Evolutionary conservation across 2,113 vertebrate genomes (phyloP).

Genomic region (Poicephalus meyeri): DNA sequence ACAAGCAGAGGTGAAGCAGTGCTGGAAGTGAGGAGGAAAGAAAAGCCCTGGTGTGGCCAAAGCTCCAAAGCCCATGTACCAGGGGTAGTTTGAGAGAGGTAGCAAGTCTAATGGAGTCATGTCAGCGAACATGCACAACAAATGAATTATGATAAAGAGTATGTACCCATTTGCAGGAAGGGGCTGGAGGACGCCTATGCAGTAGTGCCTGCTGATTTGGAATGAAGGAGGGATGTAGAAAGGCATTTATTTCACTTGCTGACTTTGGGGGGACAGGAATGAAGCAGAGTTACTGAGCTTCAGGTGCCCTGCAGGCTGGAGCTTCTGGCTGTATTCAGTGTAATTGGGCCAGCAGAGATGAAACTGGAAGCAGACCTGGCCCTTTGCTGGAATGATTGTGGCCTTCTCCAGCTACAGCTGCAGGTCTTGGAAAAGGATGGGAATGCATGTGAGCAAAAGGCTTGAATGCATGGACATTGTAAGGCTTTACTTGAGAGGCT

Average conservation of each 20-base stretch:
- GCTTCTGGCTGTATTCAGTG: not conserved
- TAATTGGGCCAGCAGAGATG: not conserved
- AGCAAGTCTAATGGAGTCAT: not conserved
- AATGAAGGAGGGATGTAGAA: not conserved
- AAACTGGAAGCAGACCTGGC: not conserved
- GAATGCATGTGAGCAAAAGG: not conserved
- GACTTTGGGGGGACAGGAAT: not conserved
- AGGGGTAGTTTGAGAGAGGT: not conserved
- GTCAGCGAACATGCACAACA: not conserved
- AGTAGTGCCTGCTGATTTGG: not conserved
- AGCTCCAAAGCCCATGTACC: not conserved
- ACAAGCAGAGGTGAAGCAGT: not conserved
- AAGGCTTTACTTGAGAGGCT: not conserved
- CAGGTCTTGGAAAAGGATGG: not conserved
- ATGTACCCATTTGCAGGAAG: not conserved
- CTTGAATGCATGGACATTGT: not conserved
- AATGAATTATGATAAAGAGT: not conserved
- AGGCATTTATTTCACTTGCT: not conserved
- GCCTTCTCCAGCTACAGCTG: not conserved
- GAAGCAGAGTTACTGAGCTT: not conserved
- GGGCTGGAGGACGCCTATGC: not conserved
- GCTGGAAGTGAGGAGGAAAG: not conserved
- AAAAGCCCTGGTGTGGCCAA: not conserved
- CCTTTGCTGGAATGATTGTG: not conserved
- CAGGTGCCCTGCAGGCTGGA: not conserved